Evolutionary conservation across 2,888 invertebrate species (phyloP), one percentile per base, ranked within the genome.

Genomic region (Tetanocera ferruginea): DNA sequence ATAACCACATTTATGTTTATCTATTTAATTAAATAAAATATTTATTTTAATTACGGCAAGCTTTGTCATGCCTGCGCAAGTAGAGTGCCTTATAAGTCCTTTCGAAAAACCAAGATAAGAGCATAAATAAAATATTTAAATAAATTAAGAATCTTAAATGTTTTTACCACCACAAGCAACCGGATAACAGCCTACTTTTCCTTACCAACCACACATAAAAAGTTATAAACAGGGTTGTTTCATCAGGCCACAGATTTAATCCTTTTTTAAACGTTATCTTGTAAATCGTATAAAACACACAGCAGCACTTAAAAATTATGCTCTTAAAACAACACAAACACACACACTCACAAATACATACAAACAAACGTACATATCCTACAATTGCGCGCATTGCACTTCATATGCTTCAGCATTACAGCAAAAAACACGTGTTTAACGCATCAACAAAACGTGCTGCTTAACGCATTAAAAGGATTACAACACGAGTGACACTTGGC

Each of bases 401-500:
- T 60, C 34, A 51, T 52, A 52, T 34, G 31, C 60, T 66, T 31
- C n/a, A 19, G 64, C 9, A n/a, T 66, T 51, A 64, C 49, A 64
- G 62, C 71, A 28, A 43, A 83, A 85, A 86, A 85, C 87, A 87
- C 86, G 86, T 85, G 87, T 85, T 86, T 82, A 85, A 85, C 86
- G 85, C 84, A 83, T 85, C 85, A 86, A 81, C 83, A 81, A 84
- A 87, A 86, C 87, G 86, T 87, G 86, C 85, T 86, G 84, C 83
- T 86, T 84, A 85, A 85, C 86, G 85, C 84, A 84, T 85, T 87
- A 86, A 87, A 87, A 86, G 87, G 87, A 87, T 86, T 87, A 86
- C 81, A 82, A 79, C 31, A 66, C 74, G 62, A 74, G 73, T 43
- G 73, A 49, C 73, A 74, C 73, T 74, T 34, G 14, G 49, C 4